These are phyloP conservation scores for Pseudonaja textilis DNA, from an alignment of 2,113 vertebrate genomes.

Conservation along the genomic window DNA sequence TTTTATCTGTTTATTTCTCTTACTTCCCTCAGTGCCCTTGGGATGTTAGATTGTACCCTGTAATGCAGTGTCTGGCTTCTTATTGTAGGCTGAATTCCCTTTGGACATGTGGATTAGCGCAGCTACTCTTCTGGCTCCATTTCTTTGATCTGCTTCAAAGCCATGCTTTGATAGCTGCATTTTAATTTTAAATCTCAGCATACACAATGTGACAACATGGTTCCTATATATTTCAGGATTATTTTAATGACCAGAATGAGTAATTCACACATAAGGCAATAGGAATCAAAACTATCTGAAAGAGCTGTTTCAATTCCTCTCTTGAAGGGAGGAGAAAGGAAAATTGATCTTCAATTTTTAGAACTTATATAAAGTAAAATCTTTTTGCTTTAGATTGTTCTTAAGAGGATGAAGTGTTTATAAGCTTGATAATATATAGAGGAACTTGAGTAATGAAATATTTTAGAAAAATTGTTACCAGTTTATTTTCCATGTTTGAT, in stretches of 20 bases:
- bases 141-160: conserved; percentile 34
- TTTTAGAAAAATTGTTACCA: not conserved
- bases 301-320: not conserved
- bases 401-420: not conserved
- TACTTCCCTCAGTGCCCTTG: conserved; percentile 11
- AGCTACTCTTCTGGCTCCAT: conserved; percentile 25
- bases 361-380: not conserved
- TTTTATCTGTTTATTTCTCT: not conserved
- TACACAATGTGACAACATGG: conserved; percentile 24
- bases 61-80: conserved; percentile 1
- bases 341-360: not conserved
- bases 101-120: conserved; percentile 20
- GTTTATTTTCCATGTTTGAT: not conserved
- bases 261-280: not conserved
- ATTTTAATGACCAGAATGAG: conserved; percentile 19
- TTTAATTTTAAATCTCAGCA: conserved; percentile 29
- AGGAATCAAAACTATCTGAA: conserved; percentile 4
- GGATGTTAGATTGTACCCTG: not conserved
- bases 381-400: not conserved
- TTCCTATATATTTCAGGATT: conserved; percentile 14
- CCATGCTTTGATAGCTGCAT: not conserved
- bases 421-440: not conserved
- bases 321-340: not conserved
- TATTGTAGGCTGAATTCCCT: conserved; percentile 38
- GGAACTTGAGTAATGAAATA: not conserved